Conservation (phyloP, 2,797 vertebrate species). For the Acanthornis magna region DNA sequence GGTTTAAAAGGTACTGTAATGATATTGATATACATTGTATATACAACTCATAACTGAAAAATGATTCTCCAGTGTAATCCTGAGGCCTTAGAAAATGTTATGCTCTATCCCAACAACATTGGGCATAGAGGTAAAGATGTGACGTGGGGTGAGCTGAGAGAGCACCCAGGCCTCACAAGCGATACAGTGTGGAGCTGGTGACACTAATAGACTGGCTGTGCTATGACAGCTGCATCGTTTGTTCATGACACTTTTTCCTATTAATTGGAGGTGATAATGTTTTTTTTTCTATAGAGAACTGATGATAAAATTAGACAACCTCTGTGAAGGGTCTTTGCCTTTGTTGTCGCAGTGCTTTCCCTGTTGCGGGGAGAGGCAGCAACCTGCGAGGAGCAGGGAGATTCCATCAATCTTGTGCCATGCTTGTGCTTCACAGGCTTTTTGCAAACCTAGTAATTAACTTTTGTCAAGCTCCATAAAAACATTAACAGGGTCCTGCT, state of each 20-base stretch:
- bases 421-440: background rate
- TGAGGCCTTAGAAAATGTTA: background rate
- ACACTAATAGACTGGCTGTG: background rate
- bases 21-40: background rate
- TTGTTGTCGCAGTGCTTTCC: background rate
- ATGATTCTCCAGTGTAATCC: background rate
- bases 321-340: background rate
- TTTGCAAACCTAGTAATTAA: conserved; percentile 71
- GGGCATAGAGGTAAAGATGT: background rate
- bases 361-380: background rate
- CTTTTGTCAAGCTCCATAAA: conserved; percentile 70
- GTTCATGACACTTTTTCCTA: background rate
- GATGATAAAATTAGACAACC: background rate
- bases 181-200: background rate
- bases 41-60: background rate
- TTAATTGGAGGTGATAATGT: background rate
- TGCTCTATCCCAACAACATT: background rate
- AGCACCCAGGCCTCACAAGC: background rate
- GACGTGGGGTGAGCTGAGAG: background rate
- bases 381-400: background rate
- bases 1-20: background rate
- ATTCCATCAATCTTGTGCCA: conserved; percentile 43
- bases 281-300: background rate
- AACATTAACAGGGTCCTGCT: conserved; percentile 66
- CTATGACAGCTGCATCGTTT: background rate